A percentile compares a stretch with the other conserved stretches of the same genome.
phyloP scores from a whole-genome alignment of 2,797 vertebrate species.

The Microcaecilia unicolor region DNA sequence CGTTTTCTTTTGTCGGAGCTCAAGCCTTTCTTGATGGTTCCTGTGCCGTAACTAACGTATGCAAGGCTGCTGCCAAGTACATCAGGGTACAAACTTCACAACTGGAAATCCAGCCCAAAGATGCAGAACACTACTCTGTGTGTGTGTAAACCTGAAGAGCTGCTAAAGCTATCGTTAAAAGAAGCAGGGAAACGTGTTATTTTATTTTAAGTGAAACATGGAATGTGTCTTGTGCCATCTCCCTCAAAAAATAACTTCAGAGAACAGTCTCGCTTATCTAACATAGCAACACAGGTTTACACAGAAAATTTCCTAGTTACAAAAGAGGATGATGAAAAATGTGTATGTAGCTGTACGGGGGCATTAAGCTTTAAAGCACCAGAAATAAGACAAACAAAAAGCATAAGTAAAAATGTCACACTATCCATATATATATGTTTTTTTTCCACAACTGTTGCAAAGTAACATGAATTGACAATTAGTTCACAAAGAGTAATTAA shows the following conservation, averaged over 20 bases:
- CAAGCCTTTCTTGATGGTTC: too few species aligned
- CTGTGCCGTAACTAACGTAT: too few species aligned
- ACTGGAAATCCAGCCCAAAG: too few species aligned
- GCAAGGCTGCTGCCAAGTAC: too few species aligned
- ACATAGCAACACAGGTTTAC: too few species aligned
- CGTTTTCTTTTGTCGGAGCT: too few species aligned
- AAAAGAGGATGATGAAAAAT: conserved; percentile 19
- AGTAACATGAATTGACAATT: conserved; percentile 49
- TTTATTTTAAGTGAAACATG: conserved; percentile 23
- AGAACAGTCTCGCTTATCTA: conserved; percentile 16
- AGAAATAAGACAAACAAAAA: conserved; percentile 28
- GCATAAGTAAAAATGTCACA: conserved; percentile 35
- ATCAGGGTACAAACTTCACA: too few species aligned
- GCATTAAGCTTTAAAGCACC: conserved; percentile 20
- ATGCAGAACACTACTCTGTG: conserved; percentile 13
- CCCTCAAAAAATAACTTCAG: conserved; percentile 24
- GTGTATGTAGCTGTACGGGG: too few species aligned
- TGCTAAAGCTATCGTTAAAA: conserved; percentile 17
- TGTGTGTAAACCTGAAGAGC: conserved; percentile 30
- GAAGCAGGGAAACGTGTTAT: conserved; percentile 23
- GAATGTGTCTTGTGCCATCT: conserved; percentile 38
- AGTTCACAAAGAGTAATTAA: conserved; percentile 49
- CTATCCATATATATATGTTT: too few species aligned
- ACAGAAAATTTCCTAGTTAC: conserved; percentile 29
- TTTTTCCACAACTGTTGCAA: conserved; percentile 40